These are phyloP conservation scores for Hiodon tergisus DNA, from an alignment of 2,113 vertebrate genomes.

Conservation along the genomic window DNA sequence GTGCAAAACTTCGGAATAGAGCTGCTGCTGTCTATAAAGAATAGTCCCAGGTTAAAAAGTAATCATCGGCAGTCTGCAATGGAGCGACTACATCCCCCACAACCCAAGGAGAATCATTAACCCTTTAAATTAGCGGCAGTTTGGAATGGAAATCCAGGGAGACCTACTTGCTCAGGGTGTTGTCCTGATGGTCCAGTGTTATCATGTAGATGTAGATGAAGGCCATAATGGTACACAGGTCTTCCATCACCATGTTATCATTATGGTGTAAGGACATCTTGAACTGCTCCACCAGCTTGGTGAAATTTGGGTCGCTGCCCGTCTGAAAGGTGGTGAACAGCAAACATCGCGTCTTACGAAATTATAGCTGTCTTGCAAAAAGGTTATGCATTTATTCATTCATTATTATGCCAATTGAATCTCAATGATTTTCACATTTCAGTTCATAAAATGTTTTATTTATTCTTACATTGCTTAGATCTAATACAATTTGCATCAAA, in stretches of 20 bases:
- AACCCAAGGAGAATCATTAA: constrained; percentile 22
- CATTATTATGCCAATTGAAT: background rate
- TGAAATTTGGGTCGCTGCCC: constrained; percentile 14
- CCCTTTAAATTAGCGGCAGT: constrained; percentile 2
- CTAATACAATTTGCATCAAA: too few relatives aligned
- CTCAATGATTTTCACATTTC: too few relatives aligned
- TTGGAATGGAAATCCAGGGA: constrained; percentile 3
- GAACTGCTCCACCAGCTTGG: background rate
- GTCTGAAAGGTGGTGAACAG: background rate
- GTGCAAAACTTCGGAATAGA: constrained; percentile 21
- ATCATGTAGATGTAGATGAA: constrained; percentile 15
- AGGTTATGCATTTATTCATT: background rate
- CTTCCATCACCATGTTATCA: constrained; percentile 8
- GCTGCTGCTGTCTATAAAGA: constrained; percentile 50
- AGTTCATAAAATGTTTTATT: too few relatives aligned
- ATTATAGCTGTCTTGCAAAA: background rate
- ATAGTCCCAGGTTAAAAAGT: background rate
- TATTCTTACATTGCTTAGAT: too few relatives aligned
- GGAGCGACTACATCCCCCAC: background rate
- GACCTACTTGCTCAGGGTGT: constrained; percentile 34
- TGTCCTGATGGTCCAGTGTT: constrained; percentile 35
- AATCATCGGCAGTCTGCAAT: too few relatives aligned
- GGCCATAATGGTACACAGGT: constrained; percentile 15
- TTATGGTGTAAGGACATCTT: constrained; percentile 5
- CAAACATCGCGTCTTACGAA: background rate